Evolutionary conservation across 2,797 vertebrate genomes (phyloP), one percentile per base, ranked within the genome.

Genomic region (Eospalax fontanierii): DNA sequence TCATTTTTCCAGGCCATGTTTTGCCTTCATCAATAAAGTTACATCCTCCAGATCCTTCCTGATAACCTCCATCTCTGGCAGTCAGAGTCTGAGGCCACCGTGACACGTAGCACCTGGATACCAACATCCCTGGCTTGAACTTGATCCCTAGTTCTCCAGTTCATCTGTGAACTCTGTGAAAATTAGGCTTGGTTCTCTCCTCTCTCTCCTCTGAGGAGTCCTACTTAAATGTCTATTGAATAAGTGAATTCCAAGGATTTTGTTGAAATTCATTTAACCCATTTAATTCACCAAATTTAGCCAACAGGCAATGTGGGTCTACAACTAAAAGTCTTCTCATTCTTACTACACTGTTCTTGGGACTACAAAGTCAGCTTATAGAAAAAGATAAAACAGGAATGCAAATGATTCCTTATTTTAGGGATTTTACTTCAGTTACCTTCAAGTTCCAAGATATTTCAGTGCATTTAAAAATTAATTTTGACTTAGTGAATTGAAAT

Each of bases 401-500:
- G 43, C 76, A 84, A 95, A 84, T 68, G 68, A 79, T 76, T 80
- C 70, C 92, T 96, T 28, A 65, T 71, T 91, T 92, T 63, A 82
- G 70, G 24, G 33, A 24, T 24, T 96, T 95, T 70, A 30, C 22
- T 83, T 86, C 71, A 86, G 93, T 70, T 90, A 46, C 40, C 40
- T 96, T 94, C 78, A 93, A 46, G 74, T 46, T 79, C 43, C 38
- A 90, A 95, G 63, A 66, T 50, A 91, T 87, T 93, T 78, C n/a
- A 50, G 16, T 38, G 12, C 24, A 71, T 93, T 95, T 86, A 43
- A 54, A 96, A 94, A 76, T 66, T 68, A 63, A 87, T n/a, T 91
- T 89, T 91, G 38, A 89, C 79, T 86, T 88, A 87, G 30, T 57
- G 87, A 93, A 95, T 74, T 3, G 54, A 74, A 75, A 19, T 21